Conservation (phyloP, 2,113 vertebrate species). For the Panthera uncia region DNA sequence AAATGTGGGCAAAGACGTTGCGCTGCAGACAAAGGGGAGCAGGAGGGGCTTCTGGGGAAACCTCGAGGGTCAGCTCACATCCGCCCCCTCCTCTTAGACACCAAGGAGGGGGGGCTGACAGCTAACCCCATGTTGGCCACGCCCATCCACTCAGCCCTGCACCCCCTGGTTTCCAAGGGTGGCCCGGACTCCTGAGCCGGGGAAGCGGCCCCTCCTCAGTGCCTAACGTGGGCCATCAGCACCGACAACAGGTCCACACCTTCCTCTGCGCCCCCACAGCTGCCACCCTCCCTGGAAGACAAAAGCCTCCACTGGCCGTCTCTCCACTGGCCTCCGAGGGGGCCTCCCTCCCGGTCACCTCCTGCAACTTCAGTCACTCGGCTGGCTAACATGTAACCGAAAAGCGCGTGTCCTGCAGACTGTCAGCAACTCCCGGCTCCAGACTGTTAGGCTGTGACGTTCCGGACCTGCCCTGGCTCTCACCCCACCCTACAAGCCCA, state of each 20-base stretch:
- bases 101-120: not conserved
- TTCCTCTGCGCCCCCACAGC: not conserved
- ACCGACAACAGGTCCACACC: not conserved
- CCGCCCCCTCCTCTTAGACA: too few species aligned
- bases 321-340: not conserved
- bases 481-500: not conserved
- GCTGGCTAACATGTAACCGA: not conserved
- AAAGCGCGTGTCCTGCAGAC: not conserved
- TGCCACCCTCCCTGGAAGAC: not conserved
- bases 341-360: not conserved
- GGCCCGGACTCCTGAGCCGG: not conserved
- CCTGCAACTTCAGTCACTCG: not conserved
- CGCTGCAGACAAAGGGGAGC: not conserved
- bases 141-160: too few species aligned
- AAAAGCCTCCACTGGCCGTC: not conserved
- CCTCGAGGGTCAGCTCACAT: not conserved
- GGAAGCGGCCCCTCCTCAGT: not conserved
- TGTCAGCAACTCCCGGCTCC: not conserved
- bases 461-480: not conserved
- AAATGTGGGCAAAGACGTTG: not conserved
- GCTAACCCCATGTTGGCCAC: not conserved
- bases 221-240: not conserved
- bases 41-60: not conserved
- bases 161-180: not conserved
- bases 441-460: fast-evolving